Conservation (phyloP, 2,113 vertebrate species). For the Trichechus manatus region DNA sequence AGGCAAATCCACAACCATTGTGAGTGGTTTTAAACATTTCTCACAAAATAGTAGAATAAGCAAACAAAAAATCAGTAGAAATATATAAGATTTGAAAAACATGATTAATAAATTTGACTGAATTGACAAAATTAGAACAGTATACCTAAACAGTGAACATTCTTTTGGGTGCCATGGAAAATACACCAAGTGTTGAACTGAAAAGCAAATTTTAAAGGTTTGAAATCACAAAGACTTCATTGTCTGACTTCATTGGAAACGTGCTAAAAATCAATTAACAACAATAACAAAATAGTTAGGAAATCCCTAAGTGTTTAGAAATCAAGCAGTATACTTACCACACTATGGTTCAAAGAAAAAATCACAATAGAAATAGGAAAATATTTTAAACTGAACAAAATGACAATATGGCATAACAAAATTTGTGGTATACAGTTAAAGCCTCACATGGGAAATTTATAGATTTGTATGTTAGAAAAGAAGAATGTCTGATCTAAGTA, state of each 20-base stretch:
- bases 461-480: constrained; percentile 28
- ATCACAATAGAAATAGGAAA: background rate
- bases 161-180: background rate
- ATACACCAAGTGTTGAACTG: background rate
- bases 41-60: background rate
- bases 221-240: background rate
- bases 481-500: background rate
- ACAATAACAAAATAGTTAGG: background rate
- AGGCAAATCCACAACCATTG: background rate
- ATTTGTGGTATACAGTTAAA: background rate
- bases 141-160: background rate
- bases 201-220: background rate
- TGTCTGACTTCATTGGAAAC: background rate
- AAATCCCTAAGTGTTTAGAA: background rate
- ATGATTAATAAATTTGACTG: background rate
- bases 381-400: constrained; percentile 24
- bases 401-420: background rate
- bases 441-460: background rate
- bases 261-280: background rate
- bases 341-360: background rate
- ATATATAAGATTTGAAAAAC: background rate
- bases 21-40: background rate
- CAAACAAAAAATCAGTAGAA: background rate
- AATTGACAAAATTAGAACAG: background rate
- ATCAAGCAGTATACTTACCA: constrained; percentile 30